Base-by-base conservation (phyloP, 2,113 vertebrate species). In the Ochotona princeps region DNA sequence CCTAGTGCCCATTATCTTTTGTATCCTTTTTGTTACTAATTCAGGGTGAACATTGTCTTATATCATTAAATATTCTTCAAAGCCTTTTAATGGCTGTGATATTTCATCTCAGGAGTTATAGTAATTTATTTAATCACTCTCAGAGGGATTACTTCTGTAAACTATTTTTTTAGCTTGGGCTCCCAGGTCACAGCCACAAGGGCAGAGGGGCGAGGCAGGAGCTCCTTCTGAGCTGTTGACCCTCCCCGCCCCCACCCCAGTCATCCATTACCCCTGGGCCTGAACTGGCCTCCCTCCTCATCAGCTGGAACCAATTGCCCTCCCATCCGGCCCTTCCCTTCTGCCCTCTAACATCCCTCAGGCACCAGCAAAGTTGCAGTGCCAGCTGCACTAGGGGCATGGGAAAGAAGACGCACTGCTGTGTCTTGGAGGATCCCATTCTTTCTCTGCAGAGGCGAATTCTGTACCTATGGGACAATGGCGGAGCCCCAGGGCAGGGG, bases 301-400 rank as follows among this genome's bases (percentile, higher is more conserved):
- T 94, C 94, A 96, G 92, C 89, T 96, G 96, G 92, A 94, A 95
- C 84, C 91, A 91, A 90, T 96, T 26, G 21, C 47, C 21, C 80
- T 95, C 32, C 73, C 60, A 83, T 89, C 90, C 20, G 8, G 66
- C 60, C 84, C 7, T n/a, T 76, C 74, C 80, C 89, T 94, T 49
- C 76, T 30, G n/a, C 83, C 83, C 60, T 7, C 8, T 38, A 66
- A 81, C 86, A 83, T 89, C 84, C 74, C 65, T 94, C 95, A 96
- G 23, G 69, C 81, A 35, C 70, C 4, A 7, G 87, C 89, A 95
- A 76, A 90, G 44, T 28, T 60, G 38, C 69, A 57, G 60, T 83
- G 70, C 76, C 87, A 61, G 86, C 35, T 72, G 20, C 3, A 7
- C 11, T 2, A 65, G 51, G 32, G 38, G 30, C 2, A 2, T 69